These are phyloP conservation scores for Cremastobaeus sp. DNA, from an alignment of 2,888 invertebrate genomes.

Conservation along the genomic window DNA sequence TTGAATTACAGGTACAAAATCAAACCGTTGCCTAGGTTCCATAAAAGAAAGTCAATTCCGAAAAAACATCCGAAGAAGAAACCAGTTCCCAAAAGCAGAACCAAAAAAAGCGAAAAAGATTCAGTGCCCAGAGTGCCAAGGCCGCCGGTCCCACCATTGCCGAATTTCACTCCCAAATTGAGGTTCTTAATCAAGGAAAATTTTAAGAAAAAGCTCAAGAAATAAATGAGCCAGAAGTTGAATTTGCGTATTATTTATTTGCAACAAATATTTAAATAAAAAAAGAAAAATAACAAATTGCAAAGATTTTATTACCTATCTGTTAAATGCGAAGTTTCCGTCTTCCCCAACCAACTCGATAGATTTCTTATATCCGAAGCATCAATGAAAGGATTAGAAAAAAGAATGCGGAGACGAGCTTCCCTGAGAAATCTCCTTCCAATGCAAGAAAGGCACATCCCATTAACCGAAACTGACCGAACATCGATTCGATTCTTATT, in stretches of 20 bases:
- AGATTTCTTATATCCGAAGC: conserved; percentile 4
- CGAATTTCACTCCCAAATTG: conserved; percentile 1
- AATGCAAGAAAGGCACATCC: conserved; percentile 65
- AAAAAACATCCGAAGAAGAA: not conserved
- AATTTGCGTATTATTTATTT: not conserved
- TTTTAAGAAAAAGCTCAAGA: not conserved
- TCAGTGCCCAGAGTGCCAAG: not conserved
- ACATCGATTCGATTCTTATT: conserved; percentile 62
- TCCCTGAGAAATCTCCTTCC: conserved; percentile 62
- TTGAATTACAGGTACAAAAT: conserved; percentile 2
- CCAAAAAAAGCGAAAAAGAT: not conserved
- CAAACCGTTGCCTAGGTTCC: conserved; percentile 1
- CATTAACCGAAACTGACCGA: conserved; percentile 68
- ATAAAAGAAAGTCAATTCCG: not conserved
- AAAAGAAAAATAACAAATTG: not conserved
- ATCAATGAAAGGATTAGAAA: conserved; percentile 18
- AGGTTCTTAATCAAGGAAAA: not conserved
- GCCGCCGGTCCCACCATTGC: conserved; percentile 12
- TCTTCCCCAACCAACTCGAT: not conserved
- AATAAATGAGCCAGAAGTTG: not conserved
- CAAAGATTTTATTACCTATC: too few relatives aligned
- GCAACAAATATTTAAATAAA: too few relatives aligned
- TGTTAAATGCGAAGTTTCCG: too few relatives aligned
- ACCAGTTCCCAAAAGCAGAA: not conserved
- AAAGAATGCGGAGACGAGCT: conserved; percentile 7